phyloP scores from a whole-genome alignment of 2,113 vertebrate genomes.

The Bufo gargarizans region DNA sequence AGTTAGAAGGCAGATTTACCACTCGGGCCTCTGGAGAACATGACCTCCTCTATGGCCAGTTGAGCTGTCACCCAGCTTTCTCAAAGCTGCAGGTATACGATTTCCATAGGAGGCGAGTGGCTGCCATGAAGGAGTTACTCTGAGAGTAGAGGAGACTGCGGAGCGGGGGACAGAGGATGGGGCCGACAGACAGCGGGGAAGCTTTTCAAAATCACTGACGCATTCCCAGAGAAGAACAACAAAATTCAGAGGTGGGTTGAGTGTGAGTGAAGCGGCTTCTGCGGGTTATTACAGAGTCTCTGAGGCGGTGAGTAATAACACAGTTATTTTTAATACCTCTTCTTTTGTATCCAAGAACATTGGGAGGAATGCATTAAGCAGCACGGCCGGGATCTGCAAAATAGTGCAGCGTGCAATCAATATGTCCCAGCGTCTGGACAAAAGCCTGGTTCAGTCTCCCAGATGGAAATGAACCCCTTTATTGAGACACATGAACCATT shows the following conservation, averaged over 20 bases:
- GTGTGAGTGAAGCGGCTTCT: conserved; percentile 19
- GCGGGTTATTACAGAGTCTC: conserved; percentile 29
- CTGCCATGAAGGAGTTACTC: too few species aligned
- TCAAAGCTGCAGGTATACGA: neutral
- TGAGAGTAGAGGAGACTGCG: neutral
- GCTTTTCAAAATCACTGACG: conserved; percentile 47
- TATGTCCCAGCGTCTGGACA: neutral
- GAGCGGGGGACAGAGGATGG: conserved; percentile 7
- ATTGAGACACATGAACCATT: conserved; percentile 27
- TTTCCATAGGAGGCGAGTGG: neutral
- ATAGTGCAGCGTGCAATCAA: conserved; percentile 22
- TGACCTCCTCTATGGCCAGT: too few species aligned
- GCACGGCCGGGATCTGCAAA: neutral
- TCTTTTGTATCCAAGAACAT: conserved; percentile 40
- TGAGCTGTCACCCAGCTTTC: neutral
- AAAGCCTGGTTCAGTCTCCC: conserved; percentile 20
- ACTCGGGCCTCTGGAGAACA: neutral
- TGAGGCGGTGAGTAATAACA: conserved; percentile 44
- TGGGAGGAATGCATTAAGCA: conserved; percentile 48
- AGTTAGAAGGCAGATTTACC: too few species aligned
- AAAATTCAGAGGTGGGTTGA: conserved; percentile 47
- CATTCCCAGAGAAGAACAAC: conserved; percentile 47
- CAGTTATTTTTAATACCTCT: conserved; percentile 49
- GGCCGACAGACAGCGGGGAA: conserved; percentile 29
- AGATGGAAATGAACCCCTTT: conserved; percentile 37